A percentile compares a stretch with the other conserved stretches of the same genome.
phyloP scores from a whole-genome alignment of 2,888 invertebrate species.

The Philhelius pedissequus region DNA sequence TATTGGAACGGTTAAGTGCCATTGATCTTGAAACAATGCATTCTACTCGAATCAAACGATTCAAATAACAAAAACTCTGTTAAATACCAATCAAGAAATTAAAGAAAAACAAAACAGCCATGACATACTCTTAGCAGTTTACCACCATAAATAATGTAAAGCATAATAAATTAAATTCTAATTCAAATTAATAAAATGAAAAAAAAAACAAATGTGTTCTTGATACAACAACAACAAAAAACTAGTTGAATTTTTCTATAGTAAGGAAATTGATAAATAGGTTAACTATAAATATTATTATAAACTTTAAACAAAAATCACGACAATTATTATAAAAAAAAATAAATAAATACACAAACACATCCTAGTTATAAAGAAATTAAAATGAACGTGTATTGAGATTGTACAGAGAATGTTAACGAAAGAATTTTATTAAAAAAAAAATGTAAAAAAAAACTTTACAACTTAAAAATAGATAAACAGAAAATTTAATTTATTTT shows the following conservation, averaged over 20 bases:
- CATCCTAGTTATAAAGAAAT: slow-evolving; percentile 35
- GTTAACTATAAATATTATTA: slow-evolving; percentile 54
- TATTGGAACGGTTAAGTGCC: not conserved
- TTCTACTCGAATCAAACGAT: not conserved
- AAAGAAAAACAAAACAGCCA: slow-evolving; percentile 7
- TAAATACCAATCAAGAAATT: not conserved
- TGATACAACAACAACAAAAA: slow-evolving; percentile 41
- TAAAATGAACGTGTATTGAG: slow-evolving; percentile 45
- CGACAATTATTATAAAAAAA: slow-evolving; percentile 71
- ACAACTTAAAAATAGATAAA: slow-evolving; percentile 59
- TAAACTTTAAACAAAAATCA: slow-evolving; percentile 74
- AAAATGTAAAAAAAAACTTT: slow-evolving; percentile 49
- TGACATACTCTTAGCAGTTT: slow-evolving; percentile 34
- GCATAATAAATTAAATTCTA: not conserved
- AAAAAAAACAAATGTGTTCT: slow-evolving; percentile 54
- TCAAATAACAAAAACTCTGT: not conserved
- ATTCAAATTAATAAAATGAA: slow-evolving; percentile 17
- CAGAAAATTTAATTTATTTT: slow-evolving; percentile 66
- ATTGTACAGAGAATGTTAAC: slow-evolving; percentile 62
- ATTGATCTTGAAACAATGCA: not conserved
- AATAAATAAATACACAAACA: slow-evolving; percentile 5
- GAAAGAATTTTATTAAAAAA: slow-evolving; percentile 49
- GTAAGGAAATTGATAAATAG: slow-evolving; percentile 62
- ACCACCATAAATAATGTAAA: not conserved
- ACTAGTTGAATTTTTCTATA: slow-evolving; percentile 59